phyloP scores from a whole-genome alignment of 2,113 vertebrate genomes.

The Todiramphus chloris region DNA sequence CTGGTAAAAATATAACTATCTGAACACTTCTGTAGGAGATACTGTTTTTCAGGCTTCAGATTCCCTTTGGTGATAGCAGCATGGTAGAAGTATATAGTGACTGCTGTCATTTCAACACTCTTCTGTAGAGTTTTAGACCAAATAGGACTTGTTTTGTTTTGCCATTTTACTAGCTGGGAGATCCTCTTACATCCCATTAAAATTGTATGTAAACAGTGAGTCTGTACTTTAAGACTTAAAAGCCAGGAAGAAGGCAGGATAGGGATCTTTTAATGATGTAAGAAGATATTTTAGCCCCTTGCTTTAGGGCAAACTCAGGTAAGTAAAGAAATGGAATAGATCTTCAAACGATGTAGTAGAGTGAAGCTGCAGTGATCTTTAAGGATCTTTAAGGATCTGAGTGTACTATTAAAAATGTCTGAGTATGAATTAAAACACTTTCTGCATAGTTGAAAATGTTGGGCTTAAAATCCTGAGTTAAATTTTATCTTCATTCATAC shows the following conservation, averaged over 20 bases:
- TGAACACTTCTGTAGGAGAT: neutral
- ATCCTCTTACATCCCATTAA: neutral
- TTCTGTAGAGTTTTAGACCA: neutral
- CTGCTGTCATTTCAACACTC: neutral
- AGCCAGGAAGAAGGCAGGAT: neutral
- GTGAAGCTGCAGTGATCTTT: neutral
- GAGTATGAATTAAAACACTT: neutral
- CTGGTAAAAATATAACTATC: neutral
- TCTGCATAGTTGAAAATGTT: neutral
- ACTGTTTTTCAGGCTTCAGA: neutral
- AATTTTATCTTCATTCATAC: neutral
- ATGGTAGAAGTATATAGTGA: neutral
- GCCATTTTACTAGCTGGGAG: neutral
- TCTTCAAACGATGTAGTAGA: neutral
- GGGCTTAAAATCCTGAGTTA: neutral
- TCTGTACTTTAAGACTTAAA: constrained; percentile 18
- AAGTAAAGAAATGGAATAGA: neutral
- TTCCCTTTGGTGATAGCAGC: neutral
- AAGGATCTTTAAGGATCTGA: neutral
- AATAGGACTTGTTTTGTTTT: neutral
- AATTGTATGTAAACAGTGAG: neutral
- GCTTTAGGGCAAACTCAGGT: neutral
- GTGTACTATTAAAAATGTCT: neutral
- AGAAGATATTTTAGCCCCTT: neutral
- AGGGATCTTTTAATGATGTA: neutral